Evolutionary conservation across 1,140 invertebrate genomes (phyloP), one percentile per base, ranked within the genome.

Genomic region (Diploscapter pachys): DNA sequence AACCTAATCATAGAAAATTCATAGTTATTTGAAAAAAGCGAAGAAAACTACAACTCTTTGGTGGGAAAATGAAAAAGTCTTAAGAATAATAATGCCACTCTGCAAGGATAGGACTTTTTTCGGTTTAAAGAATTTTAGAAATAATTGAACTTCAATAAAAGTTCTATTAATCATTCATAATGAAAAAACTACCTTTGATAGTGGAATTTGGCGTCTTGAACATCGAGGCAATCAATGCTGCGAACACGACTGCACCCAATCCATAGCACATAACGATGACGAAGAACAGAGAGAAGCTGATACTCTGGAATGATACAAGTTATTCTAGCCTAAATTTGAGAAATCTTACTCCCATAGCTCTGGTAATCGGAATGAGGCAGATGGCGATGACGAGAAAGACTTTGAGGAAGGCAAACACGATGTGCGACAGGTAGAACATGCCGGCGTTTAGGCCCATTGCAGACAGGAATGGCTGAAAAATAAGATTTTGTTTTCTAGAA

Each of bases 381-480:
- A 54, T 56, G 9, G 65, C 61, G 9, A 78, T 53, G 3, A 74
- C 64, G 69, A 76, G 63, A 3, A 54, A 9, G 8, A 55, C 56
- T 77, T 76, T 76, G 11, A 76, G 11, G 6, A 53, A 75, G 6
- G 69, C 50, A 31, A 51, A 48, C 56, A 76, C 53, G 72, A 75
- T 56, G 56, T 76, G 75, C n/a, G 76, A 78, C 50, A 49, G 9
- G 49, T 76, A 76, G 48, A 76, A 76, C 57, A 54, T 50, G 31
- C 48, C 57, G 6, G 50, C 48, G 49, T 31, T 57, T 5, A 76
- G 55, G 6, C 75, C 75, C 48, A 76, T 72, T 49, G 63, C 57
- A 11, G 68, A 51, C 5, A 76, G 71, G 75, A 53, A 78, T 1
- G 31, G 31, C 31, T 31, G 31, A 31, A 31, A 31, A 31, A 31